Evolutionary conservation across 2,888 invertebrate species (phyloP).

Genomic region (Machimus rusticus): DNA sequence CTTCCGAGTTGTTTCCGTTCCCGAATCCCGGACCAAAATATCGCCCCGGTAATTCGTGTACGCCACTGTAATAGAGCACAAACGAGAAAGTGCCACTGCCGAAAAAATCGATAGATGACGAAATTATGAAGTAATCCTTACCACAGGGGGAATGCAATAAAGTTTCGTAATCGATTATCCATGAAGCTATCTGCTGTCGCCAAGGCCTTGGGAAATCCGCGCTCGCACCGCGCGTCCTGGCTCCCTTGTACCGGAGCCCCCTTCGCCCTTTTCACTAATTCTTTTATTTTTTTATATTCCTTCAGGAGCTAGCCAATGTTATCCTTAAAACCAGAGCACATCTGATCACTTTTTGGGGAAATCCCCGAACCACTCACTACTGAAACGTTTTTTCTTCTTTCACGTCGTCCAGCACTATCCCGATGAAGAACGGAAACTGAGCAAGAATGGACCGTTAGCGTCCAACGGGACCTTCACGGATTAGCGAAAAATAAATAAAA

Average conservation of each 20-base stretch:
- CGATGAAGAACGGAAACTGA: not conserved
- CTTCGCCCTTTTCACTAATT: not conserved
- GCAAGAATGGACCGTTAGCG: not conserved
- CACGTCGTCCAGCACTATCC: not conserved
- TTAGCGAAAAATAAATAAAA: not conserved
- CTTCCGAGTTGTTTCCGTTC: not conserved
- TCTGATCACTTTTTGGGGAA: not conserved
- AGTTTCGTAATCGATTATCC: conserved; percentile 40
- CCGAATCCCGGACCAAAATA: not conserved
- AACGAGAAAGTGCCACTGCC: not conserved
- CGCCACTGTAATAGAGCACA: not conserved
- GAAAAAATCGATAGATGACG: conserved; percentile 40
- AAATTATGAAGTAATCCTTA: conserved; percentile 42
- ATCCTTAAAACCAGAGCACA: not conserved
- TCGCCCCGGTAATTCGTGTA: not conserved
- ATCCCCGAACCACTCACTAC: not conserved
- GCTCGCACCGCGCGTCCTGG: not conserved
- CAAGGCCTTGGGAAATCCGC: not conserved
- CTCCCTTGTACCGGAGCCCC: not conserved
- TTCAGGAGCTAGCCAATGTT: not conserved
- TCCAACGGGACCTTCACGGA: not conserved
- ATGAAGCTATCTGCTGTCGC: conserved; percentile 17
- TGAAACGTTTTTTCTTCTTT: not conserved
- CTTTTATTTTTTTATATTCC: not conserved
- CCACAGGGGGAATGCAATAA: conserved; percentile 34